Base-by-base conservation (phyloP, 2,888 invertebrate genomes). In the Bimastos eiseni region DNA sequence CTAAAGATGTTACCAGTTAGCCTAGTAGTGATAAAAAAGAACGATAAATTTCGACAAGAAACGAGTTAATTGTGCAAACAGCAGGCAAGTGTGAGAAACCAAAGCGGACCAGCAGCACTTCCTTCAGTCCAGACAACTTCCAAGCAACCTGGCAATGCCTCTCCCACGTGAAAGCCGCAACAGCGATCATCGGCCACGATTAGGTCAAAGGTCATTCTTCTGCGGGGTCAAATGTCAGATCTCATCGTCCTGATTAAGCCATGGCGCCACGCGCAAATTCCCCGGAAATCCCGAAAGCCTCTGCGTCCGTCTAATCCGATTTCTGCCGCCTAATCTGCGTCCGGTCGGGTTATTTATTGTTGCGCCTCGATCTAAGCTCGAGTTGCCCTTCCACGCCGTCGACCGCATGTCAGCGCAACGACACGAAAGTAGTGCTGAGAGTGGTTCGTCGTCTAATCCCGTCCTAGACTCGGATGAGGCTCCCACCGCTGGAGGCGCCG, bases 231-330 rank as follows among this genome's bases (percentile, higher is more conserved):
- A 2, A 70, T 30, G 70, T n/a, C n/a, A 17, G 30, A 2, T 4
- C 70, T 30, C 70, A 11, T 70, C 70, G n/a, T 70, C n/a, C n/a
- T n/a, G 70, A n/a, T 70, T 70, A 70, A 30, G 70, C 70, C 70
- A n/a, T n/a, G 70, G 70, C 70, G 70, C 70, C 70, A 70, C 70
- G 70, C 70, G 70, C 70, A n/a, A 70, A 70, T 70, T 70, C 70
- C 70, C 30, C n/a, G 70, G n/a, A 70, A 70, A 49, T 49, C n/a
- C 70, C 70, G 70, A n/a, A 70, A 70, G n/a, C 30, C 70, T 30
- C n/a, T n/a, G 70, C 70, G n/a, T 70, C 70, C 70, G 70, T n/a
- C 70, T 70, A 70, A 70, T 70, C 70, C 70, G 70, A 70, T 70
- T 70, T 70, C 70, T 70, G 30, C 70, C 30, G 30, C 8, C 70